Conservation (phyloP, 1,140 invertebrate genomes). For the Pogonognathellus flavescens region DNA sequence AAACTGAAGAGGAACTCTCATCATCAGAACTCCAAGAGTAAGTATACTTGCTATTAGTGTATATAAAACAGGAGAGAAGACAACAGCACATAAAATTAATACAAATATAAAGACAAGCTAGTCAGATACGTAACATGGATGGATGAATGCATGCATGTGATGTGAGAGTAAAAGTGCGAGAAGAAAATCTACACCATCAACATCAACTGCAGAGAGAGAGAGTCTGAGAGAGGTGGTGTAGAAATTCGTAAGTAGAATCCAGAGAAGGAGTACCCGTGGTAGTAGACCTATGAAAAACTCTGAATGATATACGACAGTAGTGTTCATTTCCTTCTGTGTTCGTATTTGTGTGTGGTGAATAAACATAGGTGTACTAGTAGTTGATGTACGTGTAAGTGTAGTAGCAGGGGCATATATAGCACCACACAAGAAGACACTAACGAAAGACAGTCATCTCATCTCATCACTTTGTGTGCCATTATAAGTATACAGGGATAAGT, state of each 20-base stretch:
- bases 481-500: slow-evolving; percentile 19
- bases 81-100: slow-evolving; percentile 1
- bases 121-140: slow-evolving; percentile 37
- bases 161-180: slow-evolving; percentile 48
- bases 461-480: not conserved
- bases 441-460: slow-evolving; percentile 35
- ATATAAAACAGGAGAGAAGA: not conserved
- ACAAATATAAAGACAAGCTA: not conserved
- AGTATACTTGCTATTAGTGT: not conserved
- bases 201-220: slow-evolving; percentile 9
- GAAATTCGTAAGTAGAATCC: too few relatives aligned
- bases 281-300: too few relatives aligned
- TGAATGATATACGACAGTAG: too few relatives aligned
- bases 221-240: not conserved
- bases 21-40: not conserved
- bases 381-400: too few relatives aligned
- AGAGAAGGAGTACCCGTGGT: too few relatives aligned
- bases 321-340: not conserved
- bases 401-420: not conserved
- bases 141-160: slow-evolving; percentile 45
- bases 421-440: slow-evolving; percentile 8
- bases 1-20: not conserved
- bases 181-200: not conserved
- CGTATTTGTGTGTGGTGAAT: not conserved
- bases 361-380: slow-evolving; percentile 18